A percentile compares a stretch with the other conserved stretches of the same genome.
These are phyloP conservation scores for Bhutanitis thaidina DNA, from an alignment of 2,888 invertebrate species.

Conservation along the genomic window DNA sequence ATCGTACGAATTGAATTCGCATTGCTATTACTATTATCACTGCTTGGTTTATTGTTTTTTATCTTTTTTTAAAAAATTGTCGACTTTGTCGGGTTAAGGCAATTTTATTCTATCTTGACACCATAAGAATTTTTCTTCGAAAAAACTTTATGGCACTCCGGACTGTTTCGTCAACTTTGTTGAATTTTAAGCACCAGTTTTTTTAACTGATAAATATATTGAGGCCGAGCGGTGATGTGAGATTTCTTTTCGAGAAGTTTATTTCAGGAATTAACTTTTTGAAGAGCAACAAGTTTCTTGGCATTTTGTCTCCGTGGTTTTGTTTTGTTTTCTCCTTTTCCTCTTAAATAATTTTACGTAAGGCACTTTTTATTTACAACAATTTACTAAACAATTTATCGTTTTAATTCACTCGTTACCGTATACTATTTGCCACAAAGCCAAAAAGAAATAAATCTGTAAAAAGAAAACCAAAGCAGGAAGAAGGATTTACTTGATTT, in stretches of 20 bases:
- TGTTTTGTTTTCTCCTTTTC: constrained; percentile 48
- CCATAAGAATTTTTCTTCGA: constrained; percentile 59
- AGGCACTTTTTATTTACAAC: constrained; percentile 70
- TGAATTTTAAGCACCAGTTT: constrained; percentile 49
- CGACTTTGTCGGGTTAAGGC: constrained; percentile 75
- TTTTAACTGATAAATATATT: constrained; percentile 72
- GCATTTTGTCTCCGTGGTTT: constrained; percentile 75
- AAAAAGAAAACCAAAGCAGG: constrained; percentile 66
- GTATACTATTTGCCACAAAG: constrained; percentile 46
- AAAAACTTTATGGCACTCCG: constrained; percentile 64
- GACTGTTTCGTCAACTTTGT: constrained; percentile 59
- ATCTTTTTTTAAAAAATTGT: constrained; percentile 33
- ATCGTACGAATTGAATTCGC: constrained; percentile 65
- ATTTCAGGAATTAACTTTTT: constrained; percentile 75
- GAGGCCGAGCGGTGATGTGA: constrained; percentile 63
- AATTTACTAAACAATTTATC: constrained; percentile 16
- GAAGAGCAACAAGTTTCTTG: constrained; percentile 71
- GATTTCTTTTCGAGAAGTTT: constrained; percentile 72
- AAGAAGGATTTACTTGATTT: constrained; percentile 55
- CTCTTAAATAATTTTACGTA: constrained; percentile 58
- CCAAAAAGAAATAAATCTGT: constrained; percentile 58
- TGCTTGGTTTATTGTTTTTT: constrained; percentile 34
- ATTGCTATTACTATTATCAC: constrained; percentile 63
- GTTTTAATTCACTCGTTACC: constrained; percentile 63
- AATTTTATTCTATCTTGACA: constrained; percentile 43